Base-by-base conservation (phyloP, 1,140 invertebrate species). In the Rhyzopertha dominica region DNA sequence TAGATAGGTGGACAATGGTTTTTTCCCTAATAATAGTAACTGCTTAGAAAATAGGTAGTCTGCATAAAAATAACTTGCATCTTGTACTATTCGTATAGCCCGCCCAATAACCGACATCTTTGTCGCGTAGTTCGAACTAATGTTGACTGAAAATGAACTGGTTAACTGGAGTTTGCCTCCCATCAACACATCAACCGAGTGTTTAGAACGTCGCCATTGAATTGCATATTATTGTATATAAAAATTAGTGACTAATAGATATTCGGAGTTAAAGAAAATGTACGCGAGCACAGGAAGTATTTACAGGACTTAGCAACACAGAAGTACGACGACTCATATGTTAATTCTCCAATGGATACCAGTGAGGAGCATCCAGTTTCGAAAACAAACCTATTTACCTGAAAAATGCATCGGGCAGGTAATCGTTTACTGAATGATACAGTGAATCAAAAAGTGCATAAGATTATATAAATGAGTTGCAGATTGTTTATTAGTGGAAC, bases 131-230 rank as follows among this genome's bases (percentile, higher is more conserved):
- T n/a, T n/a, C n/a, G n/a, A n/a, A n/a, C n/a, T n/a, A n/a, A n/a
- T n/a, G n/a, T n/a, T n/a, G n/a, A n/a, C n/a, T n/a, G n/a, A 48
- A 54, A 39, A 49, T 46, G 54, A 49, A 48, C 53, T 62, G 57
- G 62, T 56, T 66, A 67, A 63, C 60, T 64, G 60, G 60, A 62
- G 62, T 65, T 66, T 66, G 60, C 57, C 60, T 63, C 59, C 60
- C 58, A 46, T n/a, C n/a, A n/a, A n/a, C n/a, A n/a, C 54, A 54
- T 61, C 60, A 63, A 58, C 59, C 53, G 61, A 61, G 54, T 65
- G 58, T 65, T 66, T 65, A 56, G 54, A 62, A 65, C 59, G 54
- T 63, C 61, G 59, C 59, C 58, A 65, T 67, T 66, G 53, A 54
- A 59, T 58, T 59, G 51, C 51, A 61, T 58, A 61, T 59, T 56